Conservation (phyloP, 2,797 vertebrate species). For the Bovichtus variegatus region DNA sequence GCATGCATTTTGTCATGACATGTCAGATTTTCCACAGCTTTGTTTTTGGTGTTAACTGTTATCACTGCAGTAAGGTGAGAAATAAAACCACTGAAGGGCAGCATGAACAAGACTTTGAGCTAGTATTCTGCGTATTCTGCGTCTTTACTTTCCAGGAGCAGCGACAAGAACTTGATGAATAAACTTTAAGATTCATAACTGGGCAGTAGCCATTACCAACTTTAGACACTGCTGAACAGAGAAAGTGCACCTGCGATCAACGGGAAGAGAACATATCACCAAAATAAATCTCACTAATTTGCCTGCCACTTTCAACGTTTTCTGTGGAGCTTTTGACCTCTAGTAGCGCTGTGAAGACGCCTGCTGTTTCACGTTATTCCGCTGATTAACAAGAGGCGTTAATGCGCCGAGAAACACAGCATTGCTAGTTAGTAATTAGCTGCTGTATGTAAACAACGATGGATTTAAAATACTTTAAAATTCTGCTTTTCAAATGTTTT, state of each 20-base stretch:
- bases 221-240: neutral
- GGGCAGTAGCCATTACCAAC: neutral
- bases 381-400: neutral
- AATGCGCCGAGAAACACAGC: neutral
- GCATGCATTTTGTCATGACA: neutral
- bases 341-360: neutral
- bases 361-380: neutral
- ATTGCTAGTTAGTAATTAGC: neutral
- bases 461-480: neutral
- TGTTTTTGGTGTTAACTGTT: neutral
- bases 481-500: neutral
- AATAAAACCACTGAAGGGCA: neutral
- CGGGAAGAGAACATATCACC: neutral
- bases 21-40: neutral
- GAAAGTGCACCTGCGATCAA: neutral
- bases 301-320: neutral
- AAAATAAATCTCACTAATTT: neutral
- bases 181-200: neutral
- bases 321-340: neutral
- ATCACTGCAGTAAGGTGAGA: neutral
- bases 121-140: too few species aligned
- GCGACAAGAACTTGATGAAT: neutral
- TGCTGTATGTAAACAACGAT: neutral
- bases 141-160: constrained; percentile 4
- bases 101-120: neutral